Conservation (phyloP, 2,113 vertebrate genomes). For the Pteropus alecto region DNA sequence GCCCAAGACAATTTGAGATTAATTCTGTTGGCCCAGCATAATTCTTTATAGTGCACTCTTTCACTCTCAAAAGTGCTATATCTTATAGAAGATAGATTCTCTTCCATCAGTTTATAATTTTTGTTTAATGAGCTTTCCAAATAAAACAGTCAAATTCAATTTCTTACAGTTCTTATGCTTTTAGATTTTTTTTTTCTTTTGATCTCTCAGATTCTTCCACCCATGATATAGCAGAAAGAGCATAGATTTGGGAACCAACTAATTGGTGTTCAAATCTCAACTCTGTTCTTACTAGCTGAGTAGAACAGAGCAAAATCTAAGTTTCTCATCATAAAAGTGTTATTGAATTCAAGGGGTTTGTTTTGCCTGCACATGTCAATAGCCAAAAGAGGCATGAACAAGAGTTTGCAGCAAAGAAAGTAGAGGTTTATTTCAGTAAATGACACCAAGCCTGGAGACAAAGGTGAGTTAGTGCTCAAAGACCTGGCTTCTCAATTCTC, state of each 20-base stretch:
- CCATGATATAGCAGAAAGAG: not conserved
- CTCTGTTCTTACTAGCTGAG: not conserved
- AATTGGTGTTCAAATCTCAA: not conserved
- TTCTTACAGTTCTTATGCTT: not conserved
- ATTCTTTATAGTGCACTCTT: not conserved
- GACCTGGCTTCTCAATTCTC: too few relatives aligned
- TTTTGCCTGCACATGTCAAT: too few relatives aligned
- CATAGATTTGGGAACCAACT: not conserved
- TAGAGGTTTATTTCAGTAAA: too few relatives aligned
- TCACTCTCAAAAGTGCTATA: not conserved
- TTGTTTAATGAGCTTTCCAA: not conserved
- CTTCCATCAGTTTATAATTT: not conserved
- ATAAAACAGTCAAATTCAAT: not conserved
- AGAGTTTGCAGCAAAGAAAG: too few relatives aligned
- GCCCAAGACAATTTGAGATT: not conserved
- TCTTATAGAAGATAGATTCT: not conserved
- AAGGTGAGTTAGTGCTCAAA: too few relatives aligned
- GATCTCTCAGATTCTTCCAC: not conserved
- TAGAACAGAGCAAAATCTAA: not conserved
- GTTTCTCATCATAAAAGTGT: not conserved
- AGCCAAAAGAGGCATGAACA: too few relatives aligned
- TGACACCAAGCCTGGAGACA: too few relatives aligned
- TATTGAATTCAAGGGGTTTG: too few relatives aligned
- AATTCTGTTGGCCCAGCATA: conserved; percentile 21
- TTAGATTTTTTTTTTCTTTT: conserved; percentile 28